phyloP scores from a whole-genome alignment of 1,140 invertebrate genomes.

The Drosophila ercepeae region DNA sequence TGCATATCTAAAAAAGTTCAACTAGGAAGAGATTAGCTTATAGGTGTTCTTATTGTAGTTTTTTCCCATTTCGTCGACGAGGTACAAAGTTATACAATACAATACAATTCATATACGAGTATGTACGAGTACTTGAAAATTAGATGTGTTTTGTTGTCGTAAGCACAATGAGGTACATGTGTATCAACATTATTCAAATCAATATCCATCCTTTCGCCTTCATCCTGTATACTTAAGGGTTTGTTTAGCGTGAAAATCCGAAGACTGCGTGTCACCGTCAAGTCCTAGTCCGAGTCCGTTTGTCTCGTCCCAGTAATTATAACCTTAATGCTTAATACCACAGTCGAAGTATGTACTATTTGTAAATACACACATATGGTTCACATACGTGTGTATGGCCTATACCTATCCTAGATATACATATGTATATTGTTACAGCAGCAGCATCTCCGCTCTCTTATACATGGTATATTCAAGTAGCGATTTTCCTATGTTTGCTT shows the following conservation, averaged over 20 bases:
- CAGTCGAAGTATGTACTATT: constrained; percentile 82
- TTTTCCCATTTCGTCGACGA: constrained; percentile 55
- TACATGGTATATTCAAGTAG: constrained; percentile 76
- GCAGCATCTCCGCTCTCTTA: constrained; percentile 69
- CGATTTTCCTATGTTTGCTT: constrained; percentile 5
- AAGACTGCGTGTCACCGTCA: constrained; percentile 6
- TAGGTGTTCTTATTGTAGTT: constrained; percentile 55
- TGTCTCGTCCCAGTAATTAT: constrained; percentile 44
- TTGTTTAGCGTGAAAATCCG: constrained; percentile 31
- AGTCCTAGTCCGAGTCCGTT: constrained; percentile 2
- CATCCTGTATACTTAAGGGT: constrained; percentile 8
- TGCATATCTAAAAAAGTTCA: constrained; percentile 62
- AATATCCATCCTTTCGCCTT: constrained; percentile 27
- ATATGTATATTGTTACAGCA: constrained; percentile 73
- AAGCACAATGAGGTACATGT: constrained; percentile 80
- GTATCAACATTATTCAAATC: constrained; percentile 77
- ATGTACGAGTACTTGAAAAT: constrained; percentile 56
- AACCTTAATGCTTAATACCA: constrained; percentile 83
- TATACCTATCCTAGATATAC: constrained; percentile 53
- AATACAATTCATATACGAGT: no score
- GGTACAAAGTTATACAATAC: constrained; percentile 72
- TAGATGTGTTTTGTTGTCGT: constrained; percentile 59
- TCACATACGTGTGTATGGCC: constrained; percentile 49
- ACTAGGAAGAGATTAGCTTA: constrained; percentile 73
- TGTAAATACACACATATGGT: constrained; percentile 45